Percentiles rank a stretch among this genome's conserved stretches.
Evolutionary conservation across 2,888 invertebrate genomes (phyloP).

Genomic region (Caprella mutica): DNA sequence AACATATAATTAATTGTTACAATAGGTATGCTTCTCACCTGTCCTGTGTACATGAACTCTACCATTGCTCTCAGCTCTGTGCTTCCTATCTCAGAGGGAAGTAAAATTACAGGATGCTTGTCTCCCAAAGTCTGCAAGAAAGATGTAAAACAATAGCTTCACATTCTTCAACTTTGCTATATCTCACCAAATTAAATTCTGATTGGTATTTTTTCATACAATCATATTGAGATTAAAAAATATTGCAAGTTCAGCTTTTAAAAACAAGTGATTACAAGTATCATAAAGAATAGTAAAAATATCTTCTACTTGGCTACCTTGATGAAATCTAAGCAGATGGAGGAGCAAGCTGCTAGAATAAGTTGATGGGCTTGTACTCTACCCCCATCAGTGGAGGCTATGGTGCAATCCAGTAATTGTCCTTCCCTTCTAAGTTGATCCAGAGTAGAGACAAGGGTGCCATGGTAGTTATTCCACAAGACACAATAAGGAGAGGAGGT

Average conservation of each 20-base stretch:
- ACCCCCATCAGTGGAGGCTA: constrained; percentile 28
- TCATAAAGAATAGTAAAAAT: no score
- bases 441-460: constrained; percentile 25
- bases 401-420: constrained; percentile 25
- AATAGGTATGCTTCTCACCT: constrained; percentile 16
- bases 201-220: no score
- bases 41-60: constrained; percentile 33
- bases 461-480: constrained; percentile 33
- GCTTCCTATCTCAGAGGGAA: constrained; percentile 27
- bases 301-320: no score
- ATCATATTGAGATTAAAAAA: no score
- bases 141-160: not conserved
- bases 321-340: constrained; percentile 25
- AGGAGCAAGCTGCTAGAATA: constrained; percentile 27
- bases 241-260: no score
- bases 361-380: constrained; percentile 28
- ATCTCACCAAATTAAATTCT: no score
- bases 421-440: constrained; percentile 21
- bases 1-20: no score
- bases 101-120: constrained; percentile 27
- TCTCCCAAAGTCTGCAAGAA: constrained; percentile 19
- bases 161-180: not conserved
- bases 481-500: constrained; percentile 32
- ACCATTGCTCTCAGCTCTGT: constrained; percentile 31
- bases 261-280: no score